Percentiles rank a stretch among this genome's conserved stretches.
phyloP scores from a whole-genome alignment of 2,888 invertebrate genomes.

The Brachypalpus laphriformis region DNA sequence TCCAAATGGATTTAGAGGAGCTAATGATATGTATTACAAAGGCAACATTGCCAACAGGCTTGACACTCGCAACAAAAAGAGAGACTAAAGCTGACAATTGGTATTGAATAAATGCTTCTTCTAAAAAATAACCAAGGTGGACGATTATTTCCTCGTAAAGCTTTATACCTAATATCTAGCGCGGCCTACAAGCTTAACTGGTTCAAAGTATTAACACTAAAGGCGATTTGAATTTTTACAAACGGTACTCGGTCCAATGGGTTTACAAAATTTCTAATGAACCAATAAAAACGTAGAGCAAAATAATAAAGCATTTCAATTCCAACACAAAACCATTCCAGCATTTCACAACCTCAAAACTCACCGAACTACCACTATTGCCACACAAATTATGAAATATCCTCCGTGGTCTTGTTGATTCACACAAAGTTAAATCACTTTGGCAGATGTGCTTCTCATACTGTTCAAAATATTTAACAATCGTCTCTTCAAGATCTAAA shows the following conservation, averaged over 20 bases:
- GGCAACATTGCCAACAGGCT: too few relatives aligned
- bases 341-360: conserved; percentile 23
- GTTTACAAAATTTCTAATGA: conserved; percentile 21
- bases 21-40: too few relatives aligned
- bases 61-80: too few relatives aligned
- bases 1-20: too few relatives aligned
- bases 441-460: conserved; percentile 53
- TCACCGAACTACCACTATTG: conserved; percentile 29
- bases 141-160: too few relatives aligned
- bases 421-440: conserved; percentile 14
- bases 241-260: conserved; percentile 15
- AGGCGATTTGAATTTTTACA: background rate
- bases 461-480: conserved; percentile 57
- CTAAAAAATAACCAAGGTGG: too few relatives aligned
- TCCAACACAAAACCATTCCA: conserved; percentile 6
- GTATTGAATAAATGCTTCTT: too few relatives aligned
- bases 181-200: too few relatives aligned
- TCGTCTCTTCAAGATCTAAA: conserved; percentile 67
- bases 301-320: background rate
- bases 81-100: too few relatives aligned
- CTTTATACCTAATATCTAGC: too few relatives aligned
- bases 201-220: too few relatives aligned
- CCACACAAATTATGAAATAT: conserved; percentile 16
- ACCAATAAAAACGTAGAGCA: background rate
- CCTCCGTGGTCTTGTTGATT: background rate